Percentiles rank a stretch among this genome's conserved stretches.
Evolutionary conservation across 2,888 invertebrate genomes (phyloP).

Genomic region (Macrosiphum euphorbiae): DNA sequence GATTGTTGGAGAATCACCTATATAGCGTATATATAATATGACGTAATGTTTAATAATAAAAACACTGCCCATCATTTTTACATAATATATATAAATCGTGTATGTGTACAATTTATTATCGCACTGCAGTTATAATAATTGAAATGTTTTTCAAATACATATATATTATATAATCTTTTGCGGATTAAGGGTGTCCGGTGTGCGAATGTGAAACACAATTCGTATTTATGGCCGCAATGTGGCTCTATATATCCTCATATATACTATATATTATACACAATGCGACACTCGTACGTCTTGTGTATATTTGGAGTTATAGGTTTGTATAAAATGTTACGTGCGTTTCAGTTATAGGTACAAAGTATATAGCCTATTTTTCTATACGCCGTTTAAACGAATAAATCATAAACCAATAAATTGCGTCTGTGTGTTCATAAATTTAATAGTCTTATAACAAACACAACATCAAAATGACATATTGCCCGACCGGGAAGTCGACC

Average conservation of each 20-base stretch:
- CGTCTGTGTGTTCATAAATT: constrained; percentile 35
- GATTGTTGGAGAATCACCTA: too few relatives aligned
- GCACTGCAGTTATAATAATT: background rate
- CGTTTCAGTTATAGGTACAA: background rate
- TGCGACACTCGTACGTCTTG: background rate
- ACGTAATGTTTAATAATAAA: background rate
- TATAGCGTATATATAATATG: too few relatives aligned
- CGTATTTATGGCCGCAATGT: constrained; percentile 1
- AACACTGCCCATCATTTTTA: background rate
- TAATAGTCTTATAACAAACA: constrained; percentile 11
- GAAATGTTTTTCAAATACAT: constrained; percentile 14
- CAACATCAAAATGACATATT: constrained; percentile 39
- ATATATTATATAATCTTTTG: background rate
- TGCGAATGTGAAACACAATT: background rate
- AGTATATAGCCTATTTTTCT: background rate
- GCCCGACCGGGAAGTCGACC: constrained; percentile 30
- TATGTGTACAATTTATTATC: background rate
- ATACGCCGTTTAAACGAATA: background rate
- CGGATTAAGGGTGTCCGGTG: background rate
- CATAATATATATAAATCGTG: background rate
- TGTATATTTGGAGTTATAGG: constrained; percentile 24
- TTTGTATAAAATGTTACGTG: constrained; percentile 19
- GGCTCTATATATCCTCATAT: background rate
- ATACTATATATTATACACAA: background rate
- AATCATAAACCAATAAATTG: constrained; percentile 30